Conservation (phyloP, 2,888 invertebrate species). For the Cactoblastis cactorum region DNA sequence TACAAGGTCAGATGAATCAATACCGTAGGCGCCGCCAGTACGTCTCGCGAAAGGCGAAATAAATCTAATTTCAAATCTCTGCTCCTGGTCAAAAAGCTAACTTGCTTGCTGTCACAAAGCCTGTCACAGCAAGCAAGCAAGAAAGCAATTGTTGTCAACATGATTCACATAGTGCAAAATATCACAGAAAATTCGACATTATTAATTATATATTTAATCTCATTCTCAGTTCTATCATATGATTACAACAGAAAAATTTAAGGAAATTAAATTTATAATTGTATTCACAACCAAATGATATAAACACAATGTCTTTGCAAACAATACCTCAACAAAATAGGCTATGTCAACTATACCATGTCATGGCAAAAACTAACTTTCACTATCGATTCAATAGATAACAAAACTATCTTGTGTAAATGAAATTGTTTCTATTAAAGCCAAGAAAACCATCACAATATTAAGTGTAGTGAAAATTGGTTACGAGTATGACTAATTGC, state of each 20-base stretch:
- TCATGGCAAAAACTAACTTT: slow-evolving; percentile 25
- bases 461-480: too few relatives aligned
- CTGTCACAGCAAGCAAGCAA: too few relatives aligned
- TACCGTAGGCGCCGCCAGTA: slow-evolving; percentile 57
- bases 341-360: slow-evolving; percentile 13
- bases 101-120: background rate
- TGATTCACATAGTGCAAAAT: too few relatives aligned
- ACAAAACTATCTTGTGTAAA: slow-evolving; percentile 20
- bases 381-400: slow-evolving; percentile 24
- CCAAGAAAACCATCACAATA: background rate
- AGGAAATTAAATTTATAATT: background rate
- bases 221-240: too few relatives aligned
- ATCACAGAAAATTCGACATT: too few relatives aligned
- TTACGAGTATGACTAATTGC: too few relatives aligned
- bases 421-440: background rate
- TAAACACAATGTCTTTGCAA: slow-evolving; percentile 4
- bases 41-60: slow-evolving; percentile 39
- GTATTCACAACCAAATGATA: background rate
- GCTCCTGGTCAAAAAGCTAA: background rate
- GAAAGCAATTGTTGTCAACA: too few relatives aligned
- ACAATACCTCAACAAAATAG: slow-evolving; percentile 25
- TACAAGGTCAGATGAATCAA: slow-evolving; percentile 63
- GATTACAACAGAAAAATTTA: too few relatives aligned
- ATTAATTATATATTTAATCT: too few relatives aligned
- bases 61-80: slow-evolving; percentile 24